Base-by-base conservation (phyloP, 2,113 vertebrate genomes). In the Oceanites oceanicus region DNA sequence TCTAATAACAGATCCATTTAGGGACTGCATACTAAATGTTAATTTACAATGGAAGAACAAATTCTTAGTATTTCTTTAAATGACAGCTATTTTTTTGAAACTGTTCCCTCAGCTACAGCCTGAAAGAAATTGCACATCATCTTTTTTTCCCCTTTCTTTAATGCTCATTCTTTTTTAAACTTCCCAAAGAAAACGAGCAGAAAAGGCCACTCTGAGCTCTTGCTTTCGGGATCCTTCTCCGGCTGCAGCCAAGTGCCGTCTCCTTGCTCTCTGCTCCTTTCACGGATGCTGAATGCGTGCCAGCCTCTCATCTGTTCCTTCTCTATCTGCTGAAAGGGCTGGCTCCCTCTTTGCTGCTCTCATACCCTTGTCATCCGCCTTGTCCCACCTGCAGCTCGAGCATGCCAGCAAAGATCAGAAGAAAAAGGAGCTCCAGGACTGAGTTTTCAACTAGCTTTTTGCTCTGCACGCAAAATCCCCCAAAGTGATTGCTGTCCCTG, bases 1-100 rank as follows among this genome's bases (percentile, higher is more conserved):
- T 92, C 47, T 88, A 90, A 75, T 91, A 96, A 89, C 76, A 84
- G 79, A 92, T 66, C 30, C 59, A 94, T 95, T 94, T 81, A 89
- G 61, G 40, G 58, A 71, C 73, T 53, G 91, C 52, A 47, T 67
- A 83, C 45, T 83, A 73, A 86, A 88, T 40, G 73, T 49, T 74
- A n/a, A 72, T 29, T 94, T 79, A 78, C 25, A 92, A 84, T 13
- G 44, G 23, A 89, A 94, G 73, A 94, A 94, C 21, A 92, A 88
- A 95, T 84, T 86, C 86, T 93, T 91, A 86, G 32, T 42, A 74
- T 78, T 80, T 71, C 68, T 91, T 86, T 87, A 78, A 85, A 84
- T 49, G 67, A n/a, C 50, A 83, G 56, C 38, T 68, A 40, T 83
- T 80, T 88, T 77, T 86, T 77, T 18, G 4, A 81, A 96, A 59